phyloP scores from a whole-genome alignment of 1,140 invertebrate genomes.

The Macrobrachium rosenbergii region DNA sequence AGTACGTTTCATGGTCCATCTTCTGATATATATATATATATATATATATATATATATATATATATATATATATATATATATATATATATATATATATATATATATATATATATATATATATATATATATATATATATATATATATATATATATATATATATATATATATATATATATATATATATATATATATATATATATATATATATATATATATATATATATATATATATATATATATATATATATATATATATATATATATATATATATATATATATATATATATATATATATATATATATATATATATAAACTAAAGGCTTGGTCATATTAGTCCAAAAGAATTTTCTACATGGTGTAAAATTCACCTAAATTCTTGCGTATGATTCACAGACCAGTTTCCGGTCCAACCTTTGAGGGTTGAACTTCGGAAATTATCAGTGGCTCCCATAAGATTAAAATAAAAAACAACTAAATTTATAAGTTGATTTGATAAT shows the following conservation, averaged over 20 bases:
- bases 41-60: constrained; percentile 22
- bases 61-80: neutral
- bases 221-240: constrained; percentile 14
- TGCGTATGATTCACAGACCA: too few relatives aligned
- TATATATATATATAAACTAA: constrained; percentile 16
- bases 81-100: constrained; percentile 22
- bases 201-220: constrained; percentile 11
- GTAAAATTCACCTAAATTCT: too few relatives aligned
- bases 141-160: constrained; percentile 22
- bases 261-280: constrained; percentile 14
- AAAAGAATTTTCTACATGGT: too few relatives aligned
- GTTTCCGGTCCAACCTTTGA: too few relatives aligned
- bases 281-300: constrained; percentile 22
- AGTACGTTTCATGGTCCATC: too few relatives aligned
- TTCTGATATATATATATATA: too few relatives aligned
- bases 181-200: constrained; percentile 22
- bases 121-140: constrained; percentile 12
- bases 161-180: constrained; percentile 22
- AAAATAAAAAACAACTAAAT: neutral
- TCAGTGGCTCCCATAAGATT: neutral
- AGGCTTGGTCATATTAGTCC: neutral
- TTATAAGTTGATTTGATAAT: neutral
- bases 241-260: constrained; percentile 22
- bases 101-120: constrained; percentile 20
- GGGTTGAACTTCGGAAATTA: too few relatives aligned